These are phyloP conservation scores for Agrilus biguttatus DNA, from an alignment of 2,888 invertebrate genomes.

Conservation along the genomic window DNA sequence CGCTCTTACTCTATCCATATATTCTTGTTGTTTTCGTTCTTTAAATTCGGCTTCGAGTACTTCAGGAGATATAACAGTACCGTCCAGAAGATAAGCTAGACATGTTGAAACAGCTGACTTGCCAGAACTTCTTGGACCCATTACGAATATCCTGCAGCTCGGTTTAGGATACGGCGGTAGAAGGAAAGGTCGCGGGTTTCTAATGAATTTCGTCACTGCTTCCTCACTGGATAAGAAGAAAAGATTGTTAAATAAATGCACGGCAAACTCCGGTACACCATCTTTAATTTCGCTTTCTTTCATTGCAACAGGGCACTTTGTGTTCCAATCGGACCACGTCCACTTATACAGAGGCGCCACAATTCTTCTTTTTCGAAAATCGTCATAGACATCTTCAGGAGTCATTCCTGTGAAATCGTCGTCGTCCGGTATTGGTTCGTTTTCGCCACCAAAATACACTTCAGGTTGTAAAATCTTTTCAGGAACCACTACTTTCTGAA, in stretches of 20 bases:
- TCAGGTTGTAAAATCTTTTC: constrained; percentile 16
- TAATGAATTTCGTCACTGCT: constrained; percentile 37
- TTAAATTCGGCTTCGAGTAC: constrained; percentile 16
- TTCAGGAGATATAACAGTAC: constrained; percentile 31
- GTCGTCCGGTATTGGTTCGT: constrained; percentile 13
- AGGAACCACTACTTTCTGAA: constrained; percentile 25
- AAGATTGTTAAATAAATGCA: constrained; percentile 45
- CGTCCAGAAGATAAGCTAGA: constrained; percentile 38
- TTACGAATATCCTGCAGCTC: constrained; percentile 41
- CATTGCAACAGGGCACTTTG: constrained; percentile 49
- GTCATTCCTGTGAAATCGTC: constrained; percentile 13
- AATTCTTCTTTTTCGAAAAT: constrained; percentile 18
- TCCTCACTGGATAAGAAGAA: constrained; percentile 41
- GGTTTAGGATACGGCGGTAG: constrained; percentile 41
- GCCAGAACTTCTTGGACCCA: constrained; percentile 45
- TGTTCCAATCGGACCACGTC: constrained; percentile 42
- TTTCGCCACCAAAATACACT: constrained; percentile 9
- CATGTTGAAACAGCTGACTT: constrained; percentile 42
- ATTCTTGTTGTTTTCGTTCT: constrained; percentile 14
- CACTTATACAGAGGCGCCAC: constrained; percentile 27
- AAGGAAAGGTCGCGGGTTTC: constrained; percentile 47
- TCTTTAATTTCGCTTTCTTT: constrained; percentile 34
- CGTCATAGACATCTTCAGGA: constrained; percentile 23
- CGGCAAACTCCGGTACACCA: constrained; percentile 40
- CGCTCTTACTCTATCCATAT: constrained; percentile 12